Base-by-base conservation (phyloP, 2,888 invertebrate species). In the Xanthostigma xanthostigma region DNA sequence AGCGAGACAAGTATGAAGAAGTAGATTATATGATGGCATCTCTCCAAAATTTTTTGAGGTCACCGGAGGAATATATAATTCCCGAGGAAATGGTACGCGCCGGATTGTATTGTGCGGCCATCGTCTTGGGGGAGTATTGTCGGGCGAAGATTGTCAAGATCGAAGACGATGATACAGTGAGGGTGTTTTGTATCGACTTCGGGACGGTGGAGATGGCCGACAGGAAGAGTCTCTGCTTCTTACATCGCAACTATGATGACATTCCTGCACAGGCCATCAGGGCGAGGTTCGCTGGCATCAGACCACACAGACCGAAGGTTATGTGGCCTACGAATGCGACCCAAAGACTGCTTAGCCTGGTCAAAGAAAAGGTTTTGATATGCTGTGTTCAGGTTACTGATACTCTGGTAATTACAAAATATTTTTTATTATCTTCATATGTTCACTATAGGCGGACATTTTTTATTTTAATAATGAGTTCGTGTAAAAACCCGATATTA, bases 171-270 rank as follows among this genome's bases (percentile, higher is more conserved):
- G 66, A 68, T 51, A 65, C 63, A n/a, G 70, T 72, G 53, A 71
- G 70, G 64, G 73, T 71, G 56, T 71, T 72, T 38, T 75, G 72
- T 64, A 64, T 76, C 54, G 77, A 77, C 67, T 76, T 73, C 64
- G 77, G 75, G 58, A 75, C 75, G 41, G 70, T 75, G 59, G 66
- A 66, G 51, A 57, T 58, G 49, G 66, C 65, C 55, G 61, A 68
- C 50, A 50, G 49, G 3, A 56, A 55, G 8, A 57, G 57, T 3
- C 50, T 64, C 17, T 63, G 60, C 51, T 67, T 62, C 50, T 65
- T 75, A 56, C 66, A 56, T 55, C 63, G 63, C 36, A 56, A 56
- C 41, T 76, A 72, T 63, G 62, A 60, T 6, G 35, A 53, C 51
- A 63, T 75, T 56, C 70, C 72, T 38, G 69, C 68, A 60, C 75